Conservation (phyloP, 2,797 vertebrate species). For the Natrix natrix region DNA sequence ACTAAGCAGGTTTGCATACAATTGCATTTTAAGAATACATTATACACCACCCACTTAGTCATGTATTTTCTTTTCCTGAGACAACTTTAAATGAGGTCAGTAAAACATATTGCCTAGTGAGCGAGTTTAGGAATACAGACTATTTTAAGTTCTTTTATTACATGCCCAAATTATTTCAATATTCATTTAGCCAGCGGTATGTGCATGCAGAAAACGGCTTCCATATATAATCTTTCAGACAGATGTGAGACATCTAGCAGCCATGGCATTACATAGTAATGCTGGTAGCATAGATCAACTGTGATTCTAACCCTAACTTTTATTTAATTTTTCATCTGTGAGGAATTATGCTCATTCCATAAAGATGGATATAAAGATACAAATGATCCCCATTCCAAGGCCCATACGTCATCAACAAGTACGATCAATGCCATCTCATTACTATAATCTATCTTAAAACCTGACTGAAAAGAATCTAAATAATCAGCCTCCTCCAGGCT, state of each 20-base stretch:
- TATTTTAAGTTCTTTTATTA: not conserved
- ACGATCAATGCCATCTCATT: not conserved
- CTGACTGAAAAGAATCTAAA: not conserved
- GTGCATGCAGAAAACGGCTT: not conserved
- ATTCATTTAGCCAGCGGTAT: not conserved
- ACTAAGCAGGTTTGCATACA: not conserved
- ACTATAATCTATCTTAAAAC: not conserved
- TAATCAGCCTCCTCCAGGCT: not conserved
- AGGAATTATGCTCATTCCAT: not conserved
- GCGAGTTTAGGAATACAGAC: not conserved
- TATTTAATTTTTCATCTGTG: not conserved
- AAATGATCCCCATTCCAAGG: not conserved
- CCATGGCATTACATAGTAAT: not conserved
- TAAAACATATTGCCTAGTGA: not conserved
- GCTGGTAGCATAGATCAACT: not conserved
- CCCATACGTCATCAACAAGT: not conserved
- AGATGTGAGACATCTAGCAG: not conserved
- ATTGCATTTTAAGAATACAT: not conserved
- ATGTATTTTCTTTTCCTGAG: not conserved
- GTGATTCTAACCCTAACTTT: not conserved
- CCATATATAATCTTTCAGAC: not conserved
- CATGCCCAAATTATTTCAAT: not conserved
- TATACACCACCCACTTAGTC: not conserved
- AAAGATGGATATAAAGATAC: not conserved
- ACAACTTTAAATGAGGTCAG: not conserved